Base-by-base conservation (phyloP, 2,888 invertebrate species). In the Sthenelais limicola region DNA sequence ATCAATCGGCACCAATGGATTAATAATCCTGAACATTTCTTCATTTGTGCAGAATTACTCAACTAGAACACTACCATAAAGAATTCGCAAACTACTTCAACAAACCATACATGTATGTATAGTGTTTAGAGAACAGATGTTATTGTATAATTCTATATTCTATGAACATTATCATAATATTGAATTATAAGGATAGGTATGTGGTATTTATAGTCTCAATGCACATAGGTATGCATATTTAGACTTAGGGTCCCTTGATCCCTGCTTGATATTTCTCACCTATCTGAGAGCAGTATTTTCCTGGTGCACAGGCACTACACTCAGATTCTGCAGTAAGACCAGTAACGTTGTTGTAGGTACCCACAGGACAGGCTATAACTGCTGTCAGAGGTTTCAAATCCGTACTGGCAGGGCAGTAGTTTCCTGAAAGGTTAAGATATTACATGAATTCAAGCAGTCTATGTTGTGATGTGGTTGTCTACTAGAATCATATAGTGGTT, bases 371-470 rank as follows among this genome's bases (percentile, higher is more conserved):
- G 0, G 82, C 80, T 7, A 74, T 80, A 0, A 81, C 80, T 24
- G 71, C 71, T 0, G 77, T 79, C 18, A 74, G 28, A 0, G 74
- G 76, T 15, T 71, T 75, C 32, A 73, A 78, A 21, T 76, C 71
- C 9, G 86, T 86, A 71, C 84, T 83, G 70, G 82, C 82, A 38
- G 79, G 82, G 74, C 86, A 86, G 75, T 84, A 86, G 75, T 82
- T 81, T 70, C 86, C 86, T 84, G 73, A 5, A 51, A 47, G 66
- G 47, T 21, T 24, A 32, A 30, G 68, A 26, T 21, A 7, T 58
- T 21, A 18, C 26, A 62, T 18, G 24, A 51, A 51, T 18, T 18
- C 52, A 51, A 9, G 24, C 9, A 18, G 21, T 9, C 7, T 12
- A 21, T 51, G 21, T 21, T 12, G 7, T 21, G 21, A 9, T 51